Base-by-base conservation (phyloP, 2,888 invertebrate genomes). In the Eupithecia subfuscata region DNA sequence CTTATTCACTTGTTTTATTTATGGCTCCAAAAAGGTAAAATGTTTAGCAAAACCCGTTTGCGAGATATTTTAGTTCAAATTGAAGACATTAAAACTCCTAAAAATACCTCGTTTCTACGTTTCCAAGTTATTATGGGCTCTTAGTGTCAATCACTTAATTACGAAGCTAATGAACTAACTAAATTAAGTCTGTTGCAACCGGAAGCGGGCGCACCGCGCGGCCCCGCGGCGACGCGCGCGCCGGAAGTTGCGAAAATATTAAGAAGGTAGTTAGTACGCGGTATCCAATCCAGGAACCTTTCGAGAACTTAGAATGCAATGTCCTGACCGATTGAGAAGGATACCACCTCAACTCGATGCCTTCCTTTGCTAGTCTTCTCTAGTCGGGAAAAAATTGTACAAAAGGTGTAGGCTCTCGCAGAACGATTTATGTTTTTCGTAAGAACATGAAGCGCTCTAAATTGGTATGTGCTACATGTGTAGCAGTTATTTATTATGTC, bases 211-310 rank as follows among this genome's bases (percentile, higher is more conserved):
- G 34, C 67, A 37, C 34, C 30, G 69, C 69, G 73, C 74, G 76
- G 68, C 76, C 75, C 45, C 56, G 18, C 48, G n/a, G n/a, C 77
- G 69, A 43, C 76, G 69, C 71, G 34, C 73, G 70, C 77, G 52
- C 72, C 77, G 77, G 77, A 77, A 77, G 52, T 77, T 77, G 75
- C 72, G 68, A 70, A 75, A 75, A 60, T 16, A 30, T 64, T 18
- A 3, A 48, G 5, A 5, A 16, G 43, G 16, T 45, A 45, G 16
- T 45, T 16, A 5, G 12, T 43, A 40, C 40, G 4, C 3, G 1
- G 6, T 40, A 40, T 14, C 2, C 5, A 16, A 45, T 16, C 45
- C 16, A 45, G 16, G 45, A 45, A 45, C 16, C 16, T 0, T 45
- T 12, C 12, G 43, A 12, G 2, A 16, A 45, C 45, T 5, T 45